Base-by-base conservation (phyloP, 2,888 invertebrate species). In the Poecilobothrus nobilitatus region DNA sequence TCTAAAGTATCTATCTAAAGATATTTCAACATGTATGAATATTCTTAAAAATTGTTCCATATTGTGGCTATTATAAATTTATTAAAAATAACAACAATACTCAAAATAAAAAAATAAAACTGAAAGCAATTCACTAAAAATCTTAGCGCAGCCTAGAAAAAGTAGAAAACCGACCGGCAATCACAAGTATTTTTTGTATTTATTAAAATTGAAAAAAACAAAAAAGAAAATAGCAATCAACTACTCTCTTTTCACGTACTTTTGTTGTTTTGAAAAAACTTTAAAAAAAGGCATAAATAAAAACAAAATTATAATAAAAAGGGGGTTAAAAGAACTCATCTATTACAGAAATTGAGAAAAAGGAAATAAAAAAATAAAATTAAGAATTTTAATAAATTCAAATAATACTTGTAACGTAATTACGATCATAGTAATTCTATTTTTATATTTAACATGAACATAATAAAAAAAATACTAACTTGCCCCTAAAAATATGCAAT, bases 271-370 rank as follows among this genome's bases (percentile, higher is more conserved):
- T 41, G 2, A 5, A 6, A 27, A 8, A 37, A 53, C n/a, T 53
- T 15, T 18, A 18, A 53, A 53, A 37, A 37, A 37, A 37, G 12
- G 5, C 27, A 27, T 4, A 27, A 27, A 27, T 5, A 37, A 4
- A 8, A 37, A 37, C 37, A 53, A 53, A 27, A 27, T 27, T 27
- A 4, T 27, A 27, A 27, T 27, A 27, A 27, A 27, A 53, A 53
- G 53, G 18, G 53, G 53, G 53, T 53, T 53, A 53, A 53, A 53
- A 53, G 53, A 53, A 53, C 53, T 53, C 53, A 53, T 53, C 53
- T 53, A 53, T 53, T 53, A 53, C 53, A 53, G 18, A 53, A 44
- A 18, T 12, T 53, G n/a, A 18, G n/a, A 12, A 53, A 18, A 37
- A 37, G 1, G 7, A 37, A 8, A 37, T 10, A 37, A 37, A 37